phyloP scores from a whole-genome alignment of 1,140 invertebrate species.

The Drosophila obscura region DNA sequence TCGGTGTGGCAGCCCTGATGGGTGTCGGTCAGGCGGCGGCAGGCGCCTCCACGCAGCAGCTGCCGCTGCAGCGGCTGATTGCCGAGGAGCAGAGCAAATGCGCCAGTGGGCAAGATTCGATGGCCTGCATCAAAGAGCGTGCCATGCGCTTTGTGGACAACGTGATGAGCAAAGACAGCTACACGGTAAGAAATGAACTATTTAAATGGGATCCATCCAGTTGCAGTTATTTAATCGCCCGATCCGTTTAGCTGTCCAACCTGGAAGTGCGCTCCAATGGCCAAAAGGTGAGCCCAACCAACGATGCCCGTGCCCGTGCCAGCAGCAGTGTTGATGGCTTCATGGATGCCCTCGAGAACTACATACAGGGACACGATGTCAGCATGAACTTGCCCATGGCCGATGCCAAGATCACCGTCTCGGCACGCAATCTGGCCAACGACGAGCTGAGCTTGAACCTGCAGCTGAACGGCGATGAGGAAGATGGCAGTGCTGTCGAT shows the following conservation, averaged over 20 bases:
- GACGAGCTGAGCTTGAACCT: conserved; percentile 90
- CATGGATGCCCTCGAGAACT: conserved; percentile 88
- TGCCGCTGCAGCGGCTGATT: conserved; percentile 87
- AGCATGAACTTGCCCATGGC: conserved; percentile 89
- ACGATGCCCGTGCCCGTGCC: conserved; percentile 84
- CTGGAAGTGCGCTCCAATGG: conserved; percentile 90
- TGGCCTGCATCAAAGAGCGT: conserved; percentile 92
- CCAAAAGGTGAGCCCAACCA: conserved; percentile 84
- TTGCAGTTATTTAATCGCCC: neutral
- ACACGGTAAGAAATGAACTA: conserved; percentile 86
- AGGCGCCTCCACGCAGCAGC: conserved; percentile 86
- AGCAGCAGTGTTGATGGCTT: conserved; percentile 74
- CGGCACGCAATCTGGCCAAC: conserved; percentile 89
- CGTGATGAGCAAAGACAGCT: conserved; percentile 90
- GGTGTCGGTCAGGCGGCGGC: conserved; percentile 39
- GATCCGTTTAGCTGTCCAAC: conserved; percentile 73
- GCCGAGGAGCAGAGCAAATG: conserved; percentile 90
- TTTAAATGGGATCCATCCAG: neutral
- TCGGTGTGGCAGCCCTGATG: conserved; percentile 56
- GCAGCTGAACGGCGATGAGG: conserved; percentile 85
- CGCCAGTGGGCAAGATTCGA: conserved; percentile 89
- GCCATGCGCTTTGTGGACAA: conserved; percentile 90
- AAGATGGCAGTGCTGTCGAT: conserved; percentile 84
- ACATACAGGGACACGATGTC: conserved; percentile 90
- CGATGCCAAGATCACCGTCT: conserved; percentile 89